Percentiles rank a stretch among this genome's conserved stretches.
phyloP scores from a whole-genome alignment of 92 coral and sea anemone genomes.

The Nematostella vectensis region DNA sequence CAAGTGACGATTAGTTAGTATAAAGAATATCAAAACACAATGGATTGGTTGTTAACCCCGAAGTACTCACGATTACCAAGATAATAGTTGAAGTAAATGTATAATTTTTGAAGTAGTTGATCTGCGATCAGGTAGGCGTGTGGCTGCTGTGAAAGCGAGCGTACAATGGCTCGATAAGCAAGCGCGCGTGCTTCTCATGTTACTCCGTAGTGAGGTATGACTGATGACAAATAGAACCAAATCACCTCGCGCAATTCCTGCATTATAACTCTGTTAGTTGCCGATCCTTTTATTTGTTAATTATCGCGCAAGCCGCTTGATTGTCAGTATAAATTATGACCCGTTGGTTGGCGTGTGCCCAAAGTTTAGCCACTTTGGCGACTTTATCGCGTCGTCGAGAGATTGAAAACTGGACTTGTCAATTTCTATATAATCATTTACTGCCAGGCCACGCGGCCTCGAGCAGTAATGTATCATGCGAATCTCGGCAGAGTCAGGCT shows the following conservation, averaged over 20 bases:
- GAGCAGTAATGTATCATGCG: slow-evolving; percentile 32
- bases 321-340: slow-evolving; percentile 35
- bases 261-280: slow-evolving; percentile 24
- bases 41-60: too few relatives aligned
- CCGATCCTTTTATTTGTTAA: slow-evolving; percentile 45
- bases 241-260: slow-evolving; percentile 31
- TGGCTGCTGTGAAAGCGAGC: too few relatives aligned
- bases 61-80: too few relatives aligned
- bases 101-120: too few relatives aligned
- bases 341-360: slow-evolving; percentile 27
- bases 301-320: slow-evolving; percentile 28
- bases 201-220: too few relatives aligned
- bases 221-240: too few relatives aligned
- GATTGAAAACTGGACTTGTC: slow-evolving; percentile 19
- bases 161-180: too few relatives aligned
- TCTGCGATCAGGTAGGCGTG: too few relatives aligned
- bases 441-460: slow-evolving; percentile 14
- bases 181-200: too few relatives aligned
- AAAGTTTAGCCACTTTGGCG: slow-evolving; percentile 22
- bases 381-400: slow-evolving; percentile 4
- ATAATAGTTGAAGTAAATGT: too few relatives aligned
- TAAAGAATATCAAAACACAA: too few relatives aligned
- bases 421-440: slow-evolving; percentile 16
- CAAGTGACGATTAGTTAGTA: too few relatives aligned
- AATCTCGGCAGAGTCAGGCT: slow-evolving; percentile 17